Evolutionary conservation across 2,113 vertebrate genomes (phyloP).

Genomic region (Pygoscelis adeliae): DNA sequence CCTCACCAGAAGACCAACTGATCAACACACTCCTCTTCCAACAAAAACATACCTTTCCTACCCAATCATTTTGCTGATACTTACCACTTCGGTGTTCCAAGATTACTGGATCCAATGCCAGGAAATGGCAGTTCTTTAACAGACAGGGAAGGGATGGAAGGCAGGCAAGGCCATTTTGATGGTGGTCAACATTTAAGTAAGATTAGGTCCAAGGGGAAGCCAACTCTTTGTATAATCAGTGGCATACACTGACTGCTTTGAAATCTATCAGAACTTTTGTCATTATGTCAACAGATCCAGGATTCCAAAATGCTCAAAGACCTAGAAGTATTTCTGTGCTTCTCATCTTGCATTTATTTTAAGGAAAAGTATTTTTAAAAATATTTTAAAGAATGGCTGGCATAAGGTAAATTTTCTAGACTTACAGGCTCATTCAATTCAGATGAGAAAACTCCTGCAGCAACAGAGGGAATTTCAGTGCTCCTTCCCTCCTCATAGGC

Average conservation of each 20-base stretch:
- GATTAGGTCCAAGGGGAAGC: not conserved
- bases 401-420: not conserved
- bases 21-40: not conserved
- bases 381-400: not conserved
- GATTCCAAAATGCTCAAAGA: not conserved
- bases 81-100: not conserved
- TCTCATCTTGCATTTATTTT: not conserved
- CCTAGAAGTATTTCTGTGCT: not conserved
- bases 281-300: not conserved
- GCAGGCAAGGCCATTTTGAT: not conserved
- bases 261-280: not conserved
- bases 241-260: not conserved
- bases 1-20: not conserved
- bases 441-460: not conserved
- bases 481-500: conserved; percentile 27
- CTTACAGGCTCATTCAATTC: conserved; percentile 42
- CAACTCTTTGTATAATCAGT: not conserved
- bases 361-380: not conserved
- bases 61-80: not conserved
- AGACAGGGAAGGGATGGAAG: not conserved
- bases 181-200: not conserved
- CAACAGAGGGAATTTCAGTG: not conserved
- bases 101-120: not conserved
- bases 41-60: not conserved
- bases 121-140: not conserved